Conservation (phyloP, 1,140 invertebrate genomes). For the Drosophila takahashii region DNA sequence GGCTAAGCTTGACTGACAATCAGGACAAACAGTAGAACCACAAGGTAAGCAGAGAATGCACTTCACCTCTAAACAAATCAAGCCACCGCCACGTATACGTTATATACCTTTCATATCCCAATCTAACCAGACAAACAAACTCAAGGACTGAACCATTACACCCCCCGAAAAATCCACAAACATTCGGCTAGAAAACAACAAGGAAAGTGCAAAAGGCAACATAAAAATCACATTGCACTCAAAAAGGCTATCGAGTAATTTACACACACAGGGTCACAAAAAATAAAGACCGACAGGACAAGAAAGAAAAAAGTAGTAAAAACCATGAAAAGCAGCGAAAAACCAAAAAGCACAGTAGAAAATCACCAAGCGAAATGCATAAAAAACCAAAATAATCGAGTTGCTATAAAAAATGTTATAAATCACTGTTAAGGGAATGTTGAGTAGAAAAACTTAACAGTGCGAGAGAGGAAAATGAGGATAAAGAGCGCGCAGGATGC, state of each 20-base stretch:
- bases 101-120: conserved; percentile 3
- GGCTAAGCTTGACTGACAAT: conserved; percentile 12
- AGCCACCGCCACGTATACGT: conserved; percentile 21
- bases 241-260: conserved; percentile 66
- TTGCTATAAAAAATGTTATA: conserved; percentile 37
- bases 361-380: conserved; percentile 51
- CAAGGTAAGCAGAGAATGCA: conserved; percentile 7
- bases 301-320: conserved; percentile 3
- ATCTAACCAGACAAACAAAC: conserved; percentile 24
- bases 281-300: too few species aligned
- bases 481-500: conserved; percentile 17
- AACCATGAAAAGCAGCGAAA: conserved; percentile 28
- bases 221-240: conserved; percentile 74
- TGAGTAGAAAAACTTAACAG: conserved; percentile 5
- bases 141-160: conserved; percentile 32
- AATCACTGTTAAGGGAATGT: conserved; percentile 15
- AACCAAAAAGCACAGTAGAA: conserved; percentile 33
- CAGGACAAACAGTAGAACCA: conserved; percentile 1
- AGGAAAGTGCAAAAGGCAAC: conserved; percentile 60
- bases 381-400: conserved; percentile 41
- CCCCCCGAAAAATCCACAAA: conserved; percentile 16
- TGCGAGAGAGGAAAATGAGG: neutral
- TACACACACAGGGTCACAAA: conserved; percentile 34
- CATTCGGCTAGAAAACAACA: conserved; percentile 26
- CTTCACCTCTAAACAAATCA: conserved; percentile 20